These are phyloP conservation scores for Zapus hudsonius DNA, from an alignment of 2,113 vertebrate species.

Conservation along the genomic window DNA sequence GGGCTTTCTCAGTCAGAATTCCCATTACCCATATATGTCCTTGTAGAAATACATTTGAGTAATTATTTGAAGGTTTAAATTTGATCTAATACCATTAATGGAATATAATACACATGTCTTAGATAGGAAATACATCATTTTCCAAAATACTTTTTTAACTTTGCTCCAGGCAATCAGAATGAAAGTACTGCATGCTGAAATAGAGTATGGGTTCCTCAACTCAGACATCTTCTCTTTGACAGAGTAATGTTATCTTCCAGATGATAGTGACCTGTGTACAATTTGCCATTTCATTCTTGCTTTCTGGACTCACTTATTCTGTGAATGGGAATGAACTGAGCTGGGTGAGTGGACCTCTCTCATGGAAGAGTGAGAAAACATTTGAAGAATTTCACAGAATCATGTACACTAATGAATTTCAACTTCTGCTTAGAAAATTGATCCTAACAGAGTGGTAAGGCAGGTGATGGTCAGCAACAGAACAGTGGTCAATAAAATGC, in stretches of 20 bases:
- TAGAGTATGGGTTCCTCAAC: neutral
- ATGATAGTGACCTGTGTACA: neutral
- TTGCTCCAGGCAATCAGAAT: neutral
- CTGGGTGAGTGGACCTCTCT: neutral
- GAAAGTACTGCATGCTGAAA: neutral
- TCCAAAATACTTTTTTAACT: neutral
- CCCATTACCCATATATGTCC: neutral
- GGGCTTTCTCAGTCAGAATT: neutral
- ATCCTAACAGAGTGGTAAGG: neutral
- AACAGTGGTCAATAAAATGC: neutral
- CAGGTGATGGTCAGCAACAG: neutral
- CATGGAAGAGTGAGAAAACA: neutral
- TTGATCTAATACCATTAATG: too few relatives aligned
- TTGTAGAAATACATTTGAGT: neutral
- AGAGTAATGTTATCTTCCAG: neutral
- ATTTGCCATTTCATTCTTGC: neutral
- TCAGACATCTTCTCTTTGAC: neutral
- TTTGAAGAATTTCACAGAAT: neutral
- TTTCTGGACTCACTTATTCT: neutral
- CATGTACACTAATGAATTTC: too few relatives aligned
- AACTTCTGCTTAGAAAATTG: neutral
- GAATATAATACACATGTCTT: too few relatives aligned
- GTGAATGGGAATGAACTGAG: neutral
- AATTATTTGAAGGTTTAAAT: neutral
- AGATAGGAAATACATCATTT: neutral